Evolutionary conservation across 2,797 vertebrate species (phyloP).

Genomic region (Aldrovandia affinis): DNA sequence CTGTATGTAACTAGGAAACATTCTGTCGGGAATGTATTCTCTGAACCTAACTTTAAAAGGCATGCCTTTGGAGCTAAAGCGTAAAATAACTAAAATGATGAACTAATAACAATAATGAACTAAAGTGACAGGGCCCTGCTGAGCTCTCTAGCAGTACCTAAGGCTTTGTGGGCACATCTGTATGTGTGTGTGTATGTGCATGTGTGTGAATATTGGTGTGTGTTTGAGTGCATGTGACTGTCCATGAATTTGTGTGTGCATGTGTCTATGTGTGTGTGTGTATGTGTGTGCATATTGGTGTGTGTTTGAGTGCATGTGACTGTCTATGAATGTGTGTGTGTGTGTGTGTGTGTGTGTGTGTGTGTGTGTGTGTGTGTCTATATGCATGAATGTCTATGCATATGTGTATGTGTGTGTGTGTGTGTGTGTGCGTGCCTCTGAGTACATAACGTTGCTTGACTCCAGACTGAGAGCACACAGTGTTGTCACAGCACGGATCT

Average conservation of each 20-base stretch:
- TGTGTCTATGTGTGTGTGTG: background rate
- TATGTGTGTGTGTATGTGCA: background rate
- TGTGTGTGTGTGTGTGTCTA: background rate
- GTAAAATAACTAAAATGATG: conserved; percentile 12
- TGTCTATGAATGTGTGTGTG: background rate
- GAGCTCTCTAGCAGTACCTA: background rate
- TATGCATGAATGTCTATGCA: background rate
- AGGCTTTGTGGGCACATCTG: background rate
- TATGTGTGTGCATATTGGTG: background rate
- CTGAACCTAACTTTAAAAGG: conserved; percentile 34
- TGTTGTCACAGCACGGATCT: background rate
- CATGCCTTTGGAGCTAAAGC: background rate
- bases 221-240: background rate
- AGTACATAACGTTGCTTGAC: background rate
- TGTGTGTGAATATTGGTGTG: background rate
- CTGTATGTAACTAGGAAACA: background rate
- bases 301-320: background rate
- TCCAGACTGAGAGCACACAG: background rate
- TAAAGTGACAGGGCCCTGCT: background rate
- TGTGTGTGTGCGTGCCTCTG: background rate
- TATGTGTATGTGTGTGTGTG: background rate
- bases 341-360: background rate
- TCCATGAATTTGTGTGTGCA: conserved; percentile 3
- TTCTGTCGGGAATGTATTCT: background rate
- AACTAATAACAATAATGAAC: conserved; percentile 5